Conservation (phyloP, 2,113 vertebrate genomes). For the Cryptomyrus ogoouensis region DNA sequence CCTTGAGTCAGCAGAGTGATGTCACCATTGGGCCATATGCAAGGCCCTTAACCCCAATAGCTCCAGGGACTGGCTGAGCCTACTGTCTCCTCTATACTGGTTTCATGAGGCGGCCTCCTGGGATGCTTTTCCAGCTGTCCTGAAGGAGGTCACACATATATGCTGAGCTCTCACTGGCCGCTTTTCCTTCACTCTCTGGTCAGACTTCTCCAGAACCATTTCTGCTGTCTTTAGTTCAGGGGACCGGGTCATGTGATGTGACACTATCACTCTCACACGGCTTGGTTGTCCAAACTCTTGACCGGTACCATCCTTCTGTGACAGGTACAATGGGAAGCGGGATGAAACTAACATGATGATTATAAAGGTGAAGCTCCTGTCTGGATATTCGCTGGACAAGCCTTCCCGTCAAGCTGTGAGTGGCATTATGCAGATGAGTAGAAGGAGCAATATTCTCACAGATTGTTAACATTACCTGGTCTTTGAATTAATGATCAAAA, state of each 20-base stretch:
- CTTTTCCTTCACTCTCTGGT: not conserved
- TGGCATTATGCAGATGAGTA: not conserved
- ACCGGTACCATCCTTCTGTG: not conserved
- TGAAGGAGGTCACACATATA: not conserved
- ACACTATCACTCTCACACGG: not conserved
- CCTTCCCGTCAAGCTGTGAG: conserved; percentile 52
- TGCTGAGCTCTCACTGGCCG: not conserved
- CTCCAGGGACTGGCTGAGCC: not conserved
- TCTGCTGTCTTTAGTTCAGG: not conserved
- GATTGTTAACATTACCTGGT: not conserved
- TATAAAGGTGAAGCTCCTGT: conserved; percentile 66
- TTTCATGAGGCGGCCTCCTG: too few relatives aligned
- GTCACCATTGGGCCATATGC: not conserved
- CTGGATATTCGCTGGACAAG: conserved; percentile 56
- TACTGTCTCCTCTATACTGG: not conserved
- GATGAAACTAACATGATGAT: conserved; percentile 70
- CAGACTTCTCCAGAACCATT: not conserved
- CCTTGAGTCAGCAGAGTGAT: not conserved
- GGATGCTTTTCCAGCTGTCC: too few relatives aligned
- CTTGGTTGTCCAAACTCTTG: not conserved
- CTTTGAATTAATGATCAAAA: not conserved
- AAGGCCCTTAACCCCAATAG: not conserved
- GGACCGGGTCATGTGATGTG: not conserved
- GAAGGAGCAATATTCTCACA: not conserved
- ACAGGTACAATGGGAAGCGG: conserved; percentile 57